phyloP scores from a whole-genome alignment of 2,888 invertebrate genomes.

The Deilephila porcellus region DNA sequence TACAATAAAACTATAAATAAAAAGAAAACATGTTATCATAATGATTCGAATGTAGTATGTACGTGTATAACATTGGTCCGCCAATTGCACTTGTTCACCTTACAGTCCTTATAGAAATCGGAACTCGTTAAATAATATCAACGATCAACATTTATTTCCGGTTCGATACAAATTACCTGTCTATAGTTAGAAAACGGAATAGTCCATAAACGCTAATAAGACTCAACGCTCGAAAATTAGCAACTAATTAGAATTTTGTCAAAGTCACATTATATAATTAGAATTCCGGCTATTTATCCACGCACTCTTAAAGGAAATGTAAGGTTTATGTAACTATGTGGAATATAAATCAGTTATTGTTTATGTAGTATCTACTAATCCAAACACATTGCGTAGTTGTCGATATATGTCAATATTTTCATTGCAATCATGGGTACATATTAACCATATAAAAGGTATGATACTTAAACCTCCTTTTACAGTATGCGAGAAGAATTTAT shows the following conservation, averaged over 20 bases:
- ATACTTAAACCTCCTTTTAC: neutral
- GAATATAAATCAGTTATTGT: too few species aligned
- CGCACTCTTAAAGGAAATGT: neutral
- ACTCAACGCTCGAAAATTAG: neutral
- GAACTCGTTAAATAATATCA: conserved; percentile 4
- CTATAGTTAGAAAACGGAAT: neutral
- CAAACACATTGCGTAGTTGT: too few species aligned
- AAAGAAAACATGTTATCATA: too few species aligned
- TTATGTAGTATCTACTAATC: too few species aligned
- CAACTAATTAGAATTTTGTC: neutral
- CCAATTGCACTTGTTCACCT: neutral
- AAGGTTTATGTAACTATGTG: too few species aligned
- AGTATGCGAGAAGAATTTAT: neutral
- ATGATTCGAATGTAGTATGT: neutral
- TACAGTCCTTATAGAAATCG: conserved; percentile 1
- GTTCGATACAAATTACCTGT: conserved; percentile 1
- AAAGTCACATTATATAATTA: neutral
- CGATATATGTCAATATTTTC: too few species aligned
- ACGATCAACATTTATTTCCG: neutral
- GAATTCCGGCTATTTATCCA: neutral
- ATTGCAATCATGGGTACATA: neutral
- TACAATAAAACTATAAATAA: too few species aligned
- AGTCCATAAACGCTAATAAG: neutral
- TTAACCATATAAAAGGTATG: neutral
- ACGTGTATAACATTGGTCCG: neutral